Base-by-base conservation (phyloP, 30 jellyfish, hydroid and myxozoan genomes). In the Turritopsis dohrnii region DNA sequence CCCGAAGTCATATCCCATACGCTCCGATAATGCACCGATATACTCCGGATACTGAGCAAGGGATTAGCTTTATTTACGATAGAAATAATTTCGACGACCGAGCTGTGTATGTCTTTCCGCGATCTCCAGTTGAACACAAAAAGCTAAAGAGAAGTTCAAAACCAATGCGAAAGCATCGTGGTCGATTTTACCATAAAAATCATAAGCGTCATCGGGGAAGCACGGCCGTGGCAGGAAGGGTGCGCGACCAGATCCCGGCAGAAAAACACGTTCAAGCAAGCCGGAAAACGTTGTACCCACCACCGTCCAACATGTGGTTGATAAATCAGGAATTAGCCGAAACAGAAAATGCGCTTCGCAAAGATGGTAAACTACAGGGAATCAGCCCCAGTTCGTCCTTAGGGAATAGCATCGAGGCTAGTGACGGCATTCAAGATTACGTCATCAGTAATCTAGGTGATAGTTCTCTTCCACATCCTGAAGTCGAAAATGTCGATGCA, bases 231-330 rank as follows among this genome's bases (percentile, higher is more conserved):
- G 66, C 26, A 1, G 79, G 87, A 1, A 52, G 31, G 23, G 87
- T 54, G 31, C 79, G 87, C 1, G 87, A 80, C 54, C 60, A 54
- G 8, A 80, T 80, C 22, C 87, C 87, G 4, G 60, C 60, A 41
- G 25, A 80, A 52, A 80, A 80, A 80, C 31, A 22, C 54, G 80
- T 26, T 21, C 27, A 53, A 53, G 77, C n/a, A 13, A 25, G 23
- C 26, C 16, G 41, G 28, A 80, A 80, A 65, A 80, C 87, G 21
- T 28, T 80, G 26, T 80, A 80, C 53, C 87, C 87, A 1, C 87
- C 87, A 1, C 87, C 87, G 71, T 80, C 87, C 18, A 80, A 80
- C 29, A 52, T 80, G 87, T 80, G 87, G 87, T n/a, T 41, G 29
- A 80, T 80, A 18, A 80, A 80, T 28, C 31, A 80, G 53, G 80